A percentile compares a stretch with the other conserved stretches of the same genome.
Conservation (phyloP, 1,140 invertebrate genomes). For the Pararge aegeria region DNA sequence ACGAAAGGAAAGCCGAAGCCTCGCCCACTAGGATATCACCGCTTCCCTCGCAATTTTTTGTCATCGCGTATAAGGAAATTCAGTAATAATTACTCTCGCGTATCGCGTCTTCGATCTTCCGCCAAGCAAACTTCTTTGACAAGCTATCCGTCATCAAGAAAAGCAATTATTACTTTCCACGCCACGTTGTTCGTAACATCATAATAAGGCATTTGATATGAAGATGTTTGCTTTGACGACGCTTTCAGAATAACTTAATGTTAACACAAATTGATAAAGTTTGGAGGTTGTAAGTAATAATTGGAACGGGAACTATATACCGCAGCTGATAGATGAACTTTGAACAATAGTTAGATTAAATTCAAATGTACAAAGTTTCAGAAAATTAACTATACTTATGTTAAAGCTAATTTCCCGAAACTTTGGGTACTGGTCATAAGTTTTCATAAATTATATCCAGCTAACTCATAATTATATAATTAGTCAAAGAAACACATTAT, state of each 20-base stretch:
- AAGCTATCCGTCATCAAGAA: slow-evolving; percentile 35
- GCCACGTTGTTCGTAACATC: slow-evolving; percentile 15
- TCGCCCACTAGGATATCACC: too few species aligned
- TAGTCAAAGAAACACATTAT: too few species aligned
- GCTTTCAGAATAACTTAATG: slow-evolving; percentile 11
- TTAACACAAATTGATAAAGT: slow-evolving; percentile 27
- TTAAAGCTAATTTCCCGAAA: background rate
- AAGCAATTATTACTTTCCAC: slow-evolving; percentile 35
- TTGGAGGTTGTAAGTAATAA: slow-evolving; percentile 3
- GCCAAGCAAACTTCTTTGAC: slow-evolving; percentile 31
- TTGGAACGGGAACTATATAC: slow-evolving; percentile 3
- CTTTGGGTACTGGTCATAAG: background rate
- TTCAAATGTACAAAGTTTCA: background rate
- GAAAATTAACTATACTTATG: background rate
- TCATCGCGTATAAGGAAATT: slow-evolving; percentile 12
- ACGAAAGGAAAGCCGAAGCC: too few species aligned
- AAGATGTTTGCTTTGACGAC: slow-evolving; percentile 31
- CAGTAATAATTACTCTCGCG: slow-evolving; percentile 25
- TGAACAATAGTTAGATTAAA: slow-evolving; percentile 12
- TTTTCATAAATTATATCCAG: background rate
- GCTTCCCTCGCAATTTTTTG: background rate
- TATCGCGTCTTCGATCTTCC: slow-evolving; percentile 29
- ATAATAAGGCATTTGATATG: slow-evolving; percentile 31
- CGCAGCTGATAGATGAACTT: slow-evolving; percentile 4
- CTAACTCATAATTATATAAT: too few species aligned